Percentiles rank a stretch among this genome's conserved stretches.
These are phyloP conservation scores for Drosophila setifemur DNA, from an alignment of 1,140 invertebrate species.

Conservation along the genomic window DNA sequence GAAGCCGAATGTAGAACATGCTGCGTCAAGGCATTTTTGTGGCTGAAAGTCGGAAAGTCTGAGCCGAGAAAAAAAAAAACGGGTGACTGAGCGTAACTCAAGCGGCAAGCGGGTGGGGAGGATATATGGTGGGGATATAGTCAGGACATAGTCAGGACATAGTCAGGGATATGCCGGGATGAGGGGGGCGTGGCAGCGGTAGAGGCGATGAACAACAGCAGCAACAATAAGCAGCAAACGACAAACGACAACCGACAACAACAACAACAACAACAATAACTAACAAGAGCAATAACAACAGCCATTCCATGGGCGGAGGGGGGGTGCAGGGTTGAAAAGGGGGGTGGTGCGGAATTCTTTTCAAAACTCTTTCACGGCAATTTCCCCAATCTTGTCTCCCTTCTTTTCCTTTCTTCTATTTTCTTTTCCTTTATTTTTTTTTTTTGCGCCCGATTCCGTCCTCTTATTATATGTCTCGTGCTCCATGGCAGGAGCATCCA, in stretches of 20 bases:
- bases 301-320: neutral
- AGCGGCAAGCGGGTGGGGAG: conserved; percentile 13
- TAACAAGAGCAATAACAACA: conserved; percentile 15
- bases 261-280: conserved; percentile 43
- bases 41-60: conserved; percentile 38
- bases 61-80: conserved; percentile 21
- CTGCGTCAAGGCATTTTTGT: conserved; percentile 65
- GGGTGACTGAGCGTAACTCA: conserved; percentile 43
- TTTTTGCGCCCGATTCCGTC: neutral
- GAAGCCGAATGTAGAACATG: conserved; percentile 59
- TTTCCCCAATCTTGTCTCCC: conserved; percentile 25
- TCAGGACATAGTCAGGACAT: neutral
- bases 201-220: neutral
- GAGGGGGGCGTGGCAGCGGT: conserved; percentile 1
- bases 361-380: conserved; percentile 35
- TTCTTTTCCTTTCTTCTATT: neutral
- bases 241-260: conserved; percentile 49
- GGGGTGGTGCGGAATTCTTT: conserved; percentile 21
- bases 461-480: conserved; percentile 17
- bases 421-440: neutral
- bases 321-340: neutral
- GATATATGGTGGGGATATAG: neutral
- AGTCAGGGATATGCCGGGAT: no score
- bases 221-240: conserved; percentile 43
- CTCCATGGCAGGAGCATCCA: conserved; percentile 21